Percentiles rank a stretch among this genome's conserved stretches.
Conservation (phyloP, 30 jellyfish, hydroid and myxozoan species). For the Turritopsis dohrnii region DNA sequence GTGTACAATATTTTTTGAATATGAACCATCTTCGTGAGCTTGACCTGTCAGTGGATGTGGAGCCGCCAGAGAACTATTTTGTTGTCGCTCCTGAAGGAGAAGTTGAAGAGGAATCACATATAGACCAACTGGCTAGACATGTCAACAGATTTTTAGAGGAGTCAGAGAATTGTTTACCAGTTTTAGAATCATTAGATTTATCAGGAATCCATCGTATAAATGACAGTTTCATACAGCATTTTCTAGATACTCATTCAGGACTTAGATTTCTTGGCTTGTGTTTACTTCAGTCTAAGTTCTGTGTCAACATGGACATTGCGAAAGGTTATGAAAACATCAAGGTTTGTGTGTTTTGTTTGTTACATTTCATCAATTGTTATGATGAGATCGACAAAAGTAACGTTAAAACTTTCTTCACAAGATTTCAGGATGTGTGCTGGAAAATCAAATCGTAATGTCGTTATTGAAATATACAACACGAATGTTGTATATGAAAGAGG, state of each 20-base stretch:
- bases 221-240: slow-evolving; percentile 35
- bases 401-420: background rate
- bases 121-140: slow-evolving; percentile 20
- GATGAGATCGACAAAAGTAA: background rate
- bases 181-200: slow-evolving; percentile 55
- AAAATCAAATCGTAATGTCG: slow-evolving; percentile 56
- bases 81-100: background rate
- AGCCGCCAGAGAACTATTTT: slow-evolving; percentile 33
- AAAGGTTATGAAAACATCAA: slow-evolving; percentile 32
- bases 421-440: slow-evolving; percentile 60
- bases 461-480: slow-evolving; percentile 44
- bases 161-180: slow-evolving; percentile 25
- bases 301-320: slow-evolving; percentile 35
- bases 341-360: slow-evolving; percentile 21
- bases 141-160: slow-evolving; percentile 20
- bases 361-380: background rate
- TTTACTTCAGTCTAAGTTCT: slow-evolving; percentile 46
- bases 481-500: slow-evolving; percentile 54
- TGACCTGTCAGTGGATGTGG: slow-evolving; percentile 80
- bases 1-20: slow-evolving; percentile 33
- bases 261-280: slow-evolving; percentile 68
- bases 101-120: slow-evolving; percentile 15
- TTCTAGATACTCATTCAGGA: slow-evolving; percentile 46
- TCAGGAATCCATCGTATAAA: slow-evolving; percentile 56
- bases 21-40: slow-evolving; percentile 43